These are phyloP conservation scores for Theristicus caerulescens DNA, from an alignment of 2,113 vertebrate species.

Conservation along the genomic window DNA sequence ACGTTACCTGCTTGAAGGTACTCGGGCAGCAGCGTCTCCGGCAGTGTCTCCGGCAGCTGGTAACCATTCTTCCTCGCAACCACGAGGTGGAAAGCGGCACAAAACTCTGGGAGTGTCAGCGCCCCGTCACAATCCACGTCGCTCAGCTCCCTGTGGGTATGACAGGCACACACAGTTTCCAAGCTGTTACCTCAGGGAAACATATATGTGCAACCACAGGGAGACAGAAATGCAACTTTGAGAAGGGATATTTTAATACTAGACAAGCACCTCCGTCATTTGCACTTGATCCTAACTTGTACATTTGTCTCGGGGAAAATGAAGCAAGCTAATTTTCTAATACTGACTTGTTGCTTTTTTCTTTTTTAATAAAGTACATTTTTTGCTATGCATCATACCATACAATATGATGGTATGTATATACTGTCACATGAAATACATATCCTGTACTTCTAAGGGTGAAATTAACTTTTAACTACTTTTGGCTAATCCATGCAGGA, in stretches of 20 bases:
- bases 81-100: conserved; percentile 93
- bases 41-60: conserved; percentile 86
- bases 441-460: background rate
- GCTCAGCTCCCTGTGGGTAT: conserved; percentile 86
- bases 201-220: fast-evolving
- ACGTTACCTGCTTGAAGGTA: conserved; percentile 74
- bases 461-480: background rate
- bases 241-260: background rate
- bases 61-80: conserved; percentile 96
- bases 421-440: background rate
- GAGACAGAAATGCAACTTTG: background rate
- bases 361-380: background rate
- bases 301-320: background rate
- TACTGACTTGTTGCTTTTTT: background rate
- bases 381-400: background rate
- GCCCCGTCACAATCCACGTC: conserved; percentile 93
- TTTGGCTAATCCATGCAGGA: background rate
- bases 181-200: background rate
- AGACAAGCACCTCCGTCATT: background rate
- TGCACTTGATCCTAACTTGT: background rate
- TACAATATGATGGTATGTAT: background rate
- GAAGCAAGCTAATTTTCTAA: background rate
- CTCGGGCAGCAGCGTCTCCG: conserved; percentile 80
- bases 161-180: background rate
- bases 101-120: conserved; percentile 88